A percentile compares a stretch with the other conserved stretches of the same genome.
Conservation (phyloP, 2,113 vertebrate species). For the Glareola pratincola region DNA sequence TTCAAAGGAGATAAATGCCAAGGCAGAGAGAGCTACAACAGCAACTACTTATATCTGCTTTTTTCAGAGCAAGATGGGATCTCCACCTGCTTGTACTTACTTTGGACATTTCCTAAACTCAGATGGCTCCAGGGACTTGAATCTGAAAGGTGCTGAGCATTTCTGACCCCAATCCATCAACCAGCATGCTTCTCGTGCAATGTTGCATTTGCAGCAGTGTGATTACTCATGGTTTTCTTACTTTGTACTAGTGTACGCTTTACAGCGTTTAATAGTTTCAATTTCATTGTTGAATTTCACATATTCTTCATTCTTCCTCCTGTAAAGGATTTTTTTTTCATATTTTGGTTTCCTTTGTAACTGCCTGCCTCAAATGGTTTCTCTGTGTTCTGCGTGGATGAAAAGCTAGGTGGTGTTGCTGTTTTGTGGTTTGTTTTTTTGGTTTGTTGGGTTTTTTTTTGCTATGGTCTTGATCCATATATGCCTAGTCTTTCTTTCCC, state of each 20-base stretch:
- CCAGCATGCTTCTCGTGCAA: neutral
- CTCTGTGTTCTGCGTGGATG: neutral
- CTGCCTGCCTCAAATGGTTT: neutral
- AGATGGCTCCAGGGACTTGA: neutral
- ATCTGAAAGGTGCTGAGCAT: neutral
- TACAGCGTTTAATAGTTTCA: neutral
- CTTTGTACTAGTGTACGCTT: neutral
- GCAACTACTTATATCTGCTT: neutral
- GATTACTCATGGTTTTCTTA: neutral
- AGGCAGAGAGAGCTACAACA: neutral
- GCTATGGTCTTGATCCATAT: neutral
- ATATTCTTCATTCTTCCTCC: neutral
- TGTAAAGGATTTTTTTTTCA: neutral
- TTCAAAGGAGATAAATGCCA: neutral
- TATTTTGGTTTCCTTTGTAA: neutral
- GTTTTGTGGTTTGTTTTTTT: neutral
- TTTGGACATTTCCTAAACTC: neutral
- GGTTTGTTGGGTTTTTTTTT: neutral
- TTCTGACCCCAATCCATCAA: slow-evolving; percentile 9
- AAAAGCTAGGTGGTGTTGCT: neutral
- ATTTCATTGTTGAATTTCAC: neutral
- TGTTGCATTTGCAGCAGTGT: neutral
- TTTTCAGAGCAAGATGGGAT: neutral
- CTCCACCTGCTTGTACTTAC: neutral
- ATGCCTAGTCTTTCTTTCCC: neutral